phyloP scores from a whole-genome alignment of 30 jellyfish, hydroid and myxozoan species.

The Phacellophora camtschatica region DNA sequence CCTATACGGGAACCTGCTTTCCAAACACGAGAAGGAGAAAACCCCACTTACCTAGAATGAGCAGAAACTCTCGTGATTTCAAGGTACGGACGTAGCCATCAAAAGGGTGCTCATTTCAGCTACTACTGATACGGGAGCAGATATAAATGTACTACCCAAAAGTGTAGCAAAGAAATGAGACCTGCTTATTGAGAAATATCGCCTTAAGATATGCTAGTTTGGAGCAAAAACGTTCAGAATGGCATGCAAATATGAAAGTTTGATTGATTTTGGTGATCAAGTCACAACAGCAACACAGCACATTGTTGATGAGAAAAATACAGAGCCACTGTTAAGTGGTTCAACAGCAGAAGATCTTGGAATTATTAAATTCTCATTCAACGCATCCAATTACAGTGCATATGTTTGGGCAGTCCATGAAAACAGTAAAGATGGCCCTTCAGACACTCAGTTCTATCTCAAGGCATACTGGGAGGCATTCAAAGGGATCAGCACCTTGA shows the following conservation, averaged over 20 bases:
- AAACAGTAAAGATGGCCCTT: background rate
- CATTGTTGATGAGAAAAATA: constrained; percentile 1
- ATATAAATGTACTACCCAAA: constrained; percentile 11
- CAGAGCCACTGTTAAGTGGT: constrained; percentile 31
- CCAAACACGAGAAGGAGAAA: constrained; percentile 2
- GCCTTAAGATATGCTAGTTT: constrained; percentile 2
- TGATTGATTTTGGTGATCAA: constrained; percentile 1
- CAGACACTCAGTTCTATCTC: background rate
- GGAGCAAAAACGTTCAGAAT: constrained; percentile 26
- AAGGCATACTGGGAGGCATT: background rate
- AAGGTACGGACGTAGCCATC: constrained; percentile 21
- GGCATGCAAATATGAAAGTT: constrained; percentile 24
- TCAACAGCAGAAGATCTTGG: constrained; percentile 35
- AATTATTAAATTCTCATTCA: background rate
- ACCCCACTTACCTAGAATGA: background rate
- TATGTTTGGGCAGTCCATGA: background rate
- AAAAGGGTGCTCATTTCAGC: background rate
- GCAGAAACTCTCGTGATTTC: background rate
- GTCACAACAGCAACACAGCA: constrained; percentile 20
- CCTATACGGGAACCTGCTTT: too few species aligned
- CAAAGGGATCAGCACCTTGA: constrained; percentile 1
- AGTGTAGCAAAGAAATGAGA: constrained; percentile 3
- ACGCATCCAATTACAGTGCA: background rate
- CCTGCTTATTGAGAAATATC: background rate
- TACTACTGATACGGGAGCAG: constrained; percentile 29